Evolutionary conservation across 2,888 invertebrate genomes (phyloP), one percentile per base, ranked within the genome.

Genomic region (Harpalus rubripes): DNA sequence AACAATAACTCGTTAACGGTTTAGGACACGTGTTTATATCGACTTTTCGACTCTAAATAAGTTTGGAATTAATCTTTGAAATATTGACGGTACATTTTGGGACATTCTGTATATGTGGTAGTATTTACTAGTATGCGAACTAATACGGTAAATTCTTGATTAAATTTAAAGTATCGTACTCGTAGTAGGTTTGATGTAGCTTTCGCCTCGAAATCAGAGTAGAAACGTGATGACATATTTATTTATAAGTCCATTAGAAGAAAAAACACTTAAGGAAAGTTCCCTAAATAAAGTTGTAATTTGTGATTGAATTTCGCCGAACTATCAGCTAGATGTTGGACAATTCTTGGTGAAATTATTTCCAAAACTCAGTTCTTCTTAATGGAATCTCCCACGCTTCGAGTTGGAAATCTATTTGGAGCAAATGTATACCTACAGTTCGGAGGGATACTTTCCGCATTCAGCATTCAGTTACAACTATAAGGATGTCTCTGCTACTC

Each of bases 221-320:
- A 4, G 44, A 52, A 52, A 52, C 44, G 44, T 52, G 44, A 52
- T 52, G 44, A 12, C 44, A 52, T 52, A 52, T 52, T 52, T 52
- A 52, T 52, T 52, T 52, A 52, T 52, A 52, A 52, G 44, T 52
- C 44, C 44, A 52, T 52, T 52, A 52, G 44, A 52, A 52, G 44
- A 52, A 52, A 52, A 52, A 52, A 52, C 44, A 52, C 44, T 52
- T 52, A 52, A 52, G 12, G 44, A 52, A 52, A 52, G 12, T 12
- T 52, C 6, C 12, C 10, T 6, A 52, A 52, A 52, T 52, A 52
- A 52, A 52, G 44, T 52, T 52, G 44, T 52, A 52, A 52, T 52
- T 52, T 12, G 44, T 52, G 44, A 52, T 52, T 52, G 44, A 52
- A 52, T 52, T 52, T 52, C 44, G 44, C 12, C 44, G 44, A 52